Conservation (phyloP, 2,888 invertebrate species). For the Punctoribates punctum region DNA sequence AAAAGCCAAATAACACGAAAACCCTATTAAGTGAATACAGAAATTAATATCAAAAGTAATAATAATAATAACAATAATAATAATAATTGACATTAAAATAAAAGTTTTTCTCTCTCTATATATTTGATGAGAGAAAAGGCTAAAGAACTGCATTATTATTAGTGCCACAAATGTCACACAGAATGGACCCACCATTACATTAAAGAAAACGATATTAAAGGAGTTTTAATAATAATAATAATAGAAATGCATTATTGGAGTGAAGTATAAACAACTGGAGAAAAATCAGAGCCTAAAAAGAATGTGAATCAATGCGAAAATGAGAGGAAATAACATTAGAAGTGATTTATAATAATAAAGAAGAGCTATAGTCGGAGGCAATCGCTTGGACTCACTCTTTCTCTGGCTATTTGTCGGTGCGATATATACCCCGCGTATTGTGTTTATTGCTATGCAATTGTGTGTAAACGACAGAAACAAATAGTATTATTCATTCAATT, state of each 20-base stretch:
- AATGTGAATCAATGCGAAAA: neutral
- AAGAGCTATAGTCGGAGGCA: no score
- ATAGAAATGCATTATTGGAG: slow-evolving; percentile 5
- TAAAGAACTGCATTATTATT: slow-evolving; percentile 2
- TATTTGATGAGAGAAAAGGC: neutral
- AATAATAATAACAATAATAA: no score
- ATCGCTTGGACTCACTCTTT: no score
- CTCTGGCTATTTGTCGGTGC: no score
- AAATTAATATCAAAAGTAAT: no score
- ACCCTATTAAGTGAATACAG: no score
- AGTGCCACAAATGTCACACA: slow-evolving; percentile 29
- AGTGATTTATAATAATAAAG: slow-evolving; percentile 9
- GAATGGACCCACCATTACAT: slow-evolving; percentile 6
- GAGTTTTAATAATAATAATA: slow-evolving; percentile 6
- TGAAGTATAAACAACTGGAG: neutral
- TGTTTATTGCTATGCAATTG: slow-evolving; percentile 31
- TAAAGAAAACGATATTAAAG: neutral
- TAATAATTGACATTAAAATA: slow-evolving; percentile 1
- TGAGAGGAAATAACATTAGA: neutral
- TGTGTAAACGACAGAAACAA: slow-evolving; percentile 6
- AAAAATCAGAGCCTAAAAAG: neutral
- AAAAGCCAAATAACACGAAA: no score
- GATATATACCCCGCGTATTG: neutral
- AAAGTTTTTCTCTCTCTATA: neutral
- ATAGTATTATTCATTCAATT: slow-evolving; percentile 5